These are phyloP conservation scores for Melinaea menophilus DNA, from an alignment of 2,888 invertebrate genomes.

Conservation along the genomic window DNA sequence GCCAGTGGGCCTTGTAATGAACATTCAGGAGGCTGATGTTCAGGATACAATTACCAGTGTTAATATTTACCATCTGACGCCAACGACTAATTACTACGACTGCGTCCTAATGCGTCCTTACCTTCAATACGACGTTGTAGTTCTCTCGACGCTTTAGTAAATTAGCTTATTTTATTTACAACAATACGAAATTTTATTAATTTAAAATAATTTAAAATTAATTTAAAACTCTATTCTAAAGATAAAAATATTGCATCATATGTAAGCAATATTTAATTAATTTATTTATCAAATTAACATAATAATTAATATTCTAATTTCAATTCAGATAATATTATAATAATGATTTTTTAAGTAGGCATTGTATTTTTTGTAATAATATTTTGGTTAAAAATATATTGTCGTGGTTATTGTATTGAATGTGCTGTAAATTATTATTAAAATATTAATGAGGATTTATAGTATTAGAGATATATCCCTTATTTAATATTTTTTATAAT, in stretches of 20 bases:
- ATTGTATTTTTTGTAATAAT: background rate
- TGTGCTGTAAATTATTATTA: background rate
- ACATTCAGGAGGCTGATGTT: constrained; percentile 71
- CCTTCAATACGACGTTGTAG: constrained; percentile 18
- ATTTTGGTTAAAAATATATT: background rate
- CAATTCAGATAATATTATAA: too few species aligned
- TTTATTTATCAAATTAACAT: too few species aligned
- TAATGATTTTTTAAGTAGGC: too few species aligned
- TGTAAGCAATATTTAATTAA: too few species aligned
- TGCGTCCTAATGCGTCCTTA: constrained; percentile 42
- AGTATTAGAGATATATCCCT: background rate
- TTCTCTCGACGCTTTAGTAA: constrained; percentile 3
- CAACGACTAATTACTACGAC: constrained; percentile 66
- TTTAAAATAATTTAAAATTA: background rate
- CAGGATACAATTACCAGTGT: constrained; percentile 39
- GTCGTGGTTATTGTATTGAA: background rate
- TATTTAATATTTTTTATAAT: too few species aligned
- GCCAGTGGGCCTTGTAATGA: constrained; percentile 72
- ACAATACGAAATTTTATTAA: background rate
- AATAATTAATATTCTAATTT: too few species aligned
- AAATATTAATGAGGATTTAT: too few species aligned
- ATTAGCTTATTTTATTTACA: background rate
- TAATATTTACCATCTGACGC: constrained; percentile 74
- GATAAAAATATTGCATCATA: background rate
- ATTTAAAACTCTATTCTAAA: background rate